Evolutionary conservation across 92 coral and sea anemone species (phyloP), one percentile per base, ranked within the genome.

Genomic region (Porites lobata): DNA sequence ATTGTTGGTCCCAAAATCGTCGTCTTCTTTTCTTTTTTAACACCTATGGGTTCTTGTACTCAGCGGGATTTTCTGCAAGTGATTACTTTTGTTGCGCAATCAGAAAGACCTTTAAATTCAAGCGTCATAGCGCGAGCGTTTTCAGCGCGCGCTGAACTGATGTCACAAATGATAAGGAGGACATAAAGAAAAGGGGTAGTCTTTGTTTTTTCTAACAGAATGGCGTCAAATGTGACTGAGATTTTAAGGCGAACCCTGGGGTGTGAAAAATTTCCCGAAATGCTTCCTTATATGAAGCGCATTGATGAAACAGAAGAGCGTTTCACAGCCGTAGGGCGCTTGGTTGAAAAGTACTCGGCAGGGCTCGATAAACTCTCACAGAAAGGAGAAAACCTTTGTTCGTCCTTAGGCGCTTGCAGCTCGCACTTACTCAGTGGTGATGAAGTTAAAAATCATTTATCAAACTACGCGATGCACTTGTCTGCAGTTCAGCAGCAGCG

Each of bases 281-380:
- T 47, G 58, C 78, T 54, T 7, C 69, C 76, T 14, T 80, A 83
- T 78, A 66, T 43, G 66, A 75, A 80, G 8, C 86, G 93, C 12
- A 66, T 92, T 20, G 88, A 85, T 9, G 77, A 89, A 76, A 78
- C 94, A 18, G 91, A 90, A 62, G 72, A 19, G 24, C 93, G 92
- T 71, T 95, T 88, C 69, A 80, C 82, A 62, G 89, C 82, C 52
- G 22, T 94, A 53, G 94, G 93, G 4, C 75, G 78, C 58, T 65
- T 71, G 32, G 77, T 88, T 69, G 88, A 77, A 24, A 95, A 93
- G 72, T 95, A 95, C 82, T 94, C 88, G 5, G 73, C 72, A 52
- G 87, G 72, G 0, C 72, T 91, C 21, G 90, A 65, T 7, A 93
- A 93, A 68, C 82, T 91, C 12, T 84, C 93, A 18, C 89, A 87